Conservation (phyloP, 2,113 vertebrate genomes). For the Dromaius novaehollandiae region DNA sequence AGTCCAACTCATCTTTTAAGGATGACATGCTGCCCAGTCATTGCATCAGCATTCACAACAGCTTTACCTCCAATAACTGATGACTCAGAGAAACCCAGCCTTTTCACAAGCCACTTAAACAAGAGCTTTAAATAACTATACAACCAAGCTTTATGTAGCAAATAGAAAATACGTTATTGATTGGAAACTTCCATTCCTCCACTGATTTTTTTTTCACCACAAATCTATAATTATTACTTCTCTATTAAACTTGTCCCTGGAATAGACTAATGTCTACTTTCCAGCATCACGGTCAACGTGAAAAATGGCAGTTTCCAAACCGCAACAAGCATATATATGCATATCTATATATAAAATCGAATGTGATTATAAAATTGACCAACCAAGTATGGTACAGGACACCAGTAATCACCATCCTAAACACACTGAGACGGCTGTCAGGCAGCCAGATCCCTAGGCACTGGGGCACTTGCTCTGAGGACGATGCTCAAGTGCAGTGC, state of each 20-base stretch:
- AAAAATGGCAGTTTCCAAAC: background rate
- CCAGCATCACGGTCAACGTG: accelerated
- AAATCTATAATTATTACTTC: background rate
- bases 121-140: background rate
- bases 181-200: background rate
- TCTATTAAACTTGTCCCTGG: background rate
- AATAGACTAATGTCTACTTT: background rate
- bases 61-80: background rate
- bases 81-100: background rate
- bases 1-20: background rate
- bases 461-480: background rate
- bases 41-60: background rate
- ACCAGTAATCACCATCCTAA: too few species aligned
- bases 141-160: background rate
- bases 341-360: background rate
- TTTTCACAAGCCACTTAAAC: background rate
- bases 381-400: background rate
- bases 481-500: background rate
- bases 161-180: background rate
- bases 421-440: background rate
- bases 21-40: background rate
- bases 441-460: background rate
- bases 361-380: background rate
- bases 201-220: background rate
- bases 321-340: accelerated